These are phyloP conservation scores for Urocyon cinereoargenteus DNA, from an alignment of 2,797 vertebrate species.

Conservation along the genomic window DNA sequence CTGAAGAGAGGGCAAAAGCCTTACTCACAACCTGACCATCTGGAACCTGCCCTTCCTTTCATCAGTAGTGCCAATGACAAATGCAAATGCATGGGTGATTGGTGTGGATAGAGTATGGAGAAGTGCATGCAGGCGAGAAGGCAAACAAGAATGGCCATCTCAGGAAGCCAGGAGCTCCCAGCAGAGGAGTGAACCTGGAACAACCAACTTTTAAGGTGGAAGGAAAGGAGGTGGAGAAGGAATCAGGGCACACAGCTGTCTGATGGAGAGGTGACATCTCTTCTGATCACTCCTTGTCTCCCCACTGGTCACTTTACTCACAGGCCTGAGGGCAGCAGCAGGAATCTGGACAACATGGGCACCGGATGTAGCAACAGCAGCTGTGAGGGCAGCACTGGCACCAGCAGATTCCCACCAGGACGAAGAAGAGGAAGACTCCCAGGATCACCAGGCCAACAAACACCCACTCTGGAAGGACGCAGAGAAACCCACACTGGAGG, in stretches of 20 bases:
- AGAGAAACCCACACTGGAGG: slow-evolving; percentile 45
- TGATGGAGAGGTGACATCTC: not conserved
- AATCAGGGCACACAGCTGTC: not conserved
- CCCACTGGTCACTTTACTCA: slow-evolving; percentile 88
- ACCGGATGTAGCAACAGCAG: slow-evolving; percentile 97
- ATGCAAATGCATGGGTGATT: not conserved
- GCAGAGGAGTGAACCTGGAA: not conserved
- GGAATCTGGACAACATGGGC: slow-evolving; percentile 97
- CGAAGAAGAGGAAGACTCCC: slow-evolving; percentile 92
- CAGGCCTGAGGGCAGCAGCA: slow-evolving; percentile 98
- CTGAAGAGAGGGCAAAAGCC: not conserved
- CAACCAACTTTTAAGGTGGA: not conserved
- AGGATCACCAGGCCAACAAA: slow-evolving; percentile 96
- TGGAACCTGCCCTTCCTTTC: slow-evolving; percentile 21
- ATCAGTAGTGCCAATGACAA: not conserved
- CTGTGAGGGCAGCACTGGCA: slow-evolving; percentile 99
- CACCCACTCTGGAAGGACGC: slow-evolving; percentile 93
- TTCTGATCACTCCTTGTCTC: accelerated
- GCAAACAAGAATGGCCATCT: not conserved
- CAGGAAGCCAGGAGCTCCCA: not conserved
- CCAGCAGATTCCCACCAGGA: slow-evolving; percentile 97
- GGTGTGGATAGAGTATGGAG: not conserved
- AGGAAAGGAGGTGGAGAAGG: not conserved
- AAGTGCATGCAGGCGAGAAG: not conserved
- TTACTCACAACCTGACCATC: not conserved